Evolutionary conservation across 23 tunicate genomes (phyloP).

Genomic region (Ascidia mentula): DNA sequence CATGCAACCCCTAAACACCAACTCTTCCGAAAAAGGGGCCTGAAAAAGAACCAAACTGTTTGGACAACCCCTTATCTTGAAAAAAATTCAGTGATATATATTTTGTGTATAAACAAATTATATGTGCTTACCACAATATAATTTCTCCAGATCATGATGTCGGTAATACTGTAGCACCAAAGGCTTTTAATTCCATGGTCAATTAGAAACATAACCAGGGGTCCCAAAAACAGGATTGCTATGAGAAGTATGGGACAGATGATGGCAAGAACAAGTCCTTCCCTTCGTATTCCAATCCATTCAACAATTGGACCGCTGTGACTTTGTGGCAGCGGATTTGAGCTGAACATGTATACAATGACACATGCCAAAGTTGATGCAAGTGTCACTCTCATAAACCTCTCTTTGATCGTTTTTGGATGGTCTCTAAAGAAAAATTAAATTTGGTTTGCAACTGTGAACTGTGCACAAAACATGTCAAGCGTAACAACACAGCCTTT

Average conservation of each 20-base stretch:
- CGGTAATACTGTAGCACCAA: constrained; percentile 14
- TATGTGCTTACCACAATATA: constrained; percentile 76
- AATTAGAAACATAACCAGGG: constrained; percentile 52
- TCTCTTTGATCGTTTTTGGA: constrained; percentile 73
- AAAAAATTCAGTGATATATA: no score
- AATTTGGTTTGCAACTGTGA: no score
- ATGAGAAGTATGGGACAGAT: constrained; percentile 50
- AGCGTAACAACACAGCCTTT: not conserved
- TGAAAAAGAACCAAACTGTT: not conserved
- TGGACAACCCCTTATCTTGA: no score
- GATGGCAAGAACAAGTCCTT: constrained; percentile 39
- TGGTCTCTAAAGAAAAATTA: constrained; percentile 64
- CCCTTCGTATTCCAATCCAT: constrained; percentile 71
- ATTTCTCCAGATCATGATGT: constrained; percentile 75
- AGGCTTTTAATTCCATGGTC: constrained; percentile 54
- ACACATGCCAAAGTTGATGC: constrained; percentile 30
- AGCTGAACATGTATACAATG: constrained; percentile 30
- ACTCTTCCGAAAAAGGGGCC: constrained; percentile 94
- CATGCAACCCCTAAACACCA: constrained; percentile 91
- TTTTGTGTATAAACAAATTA: not conserved
- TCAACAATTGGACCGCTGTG: constrained; percentile 22
- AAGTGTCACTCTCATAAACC: constrained; percentile 61
- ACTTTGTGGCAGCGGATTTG: not conserved
- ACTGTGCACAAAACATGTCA: not conserved
- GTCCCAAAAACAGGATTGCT: constrained; percentile 66